Evolutionary conservation across 2,797 vertebrate species (phyloP), one percentile per base, ranked within the genome.

Genomic region (Hemibagrus guttatus): DNA sequence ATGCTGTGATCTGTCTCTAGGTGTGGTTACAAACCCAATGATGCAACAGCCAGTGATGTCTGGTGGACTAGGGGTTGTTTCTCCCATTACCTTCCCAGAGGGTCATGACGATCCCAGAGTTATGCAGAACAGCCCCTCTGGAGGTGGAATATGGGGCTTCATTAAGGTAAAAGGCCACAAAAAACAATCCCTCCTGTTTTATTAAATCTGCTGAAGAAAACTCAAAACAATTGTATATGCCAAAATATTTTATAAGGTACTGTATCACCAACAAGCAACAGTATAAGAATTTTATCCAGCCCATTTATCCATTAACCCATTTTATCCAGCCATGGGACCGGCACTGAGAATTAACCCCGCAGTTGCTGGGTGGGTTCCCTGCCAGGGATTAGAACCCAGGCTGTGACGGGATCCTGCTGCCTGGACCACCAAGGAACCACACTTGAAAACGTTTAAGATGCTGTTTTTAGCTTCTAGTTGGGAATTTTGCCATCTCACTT

Each of bases 11-110:
- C 16, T 85, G 42, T 56, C 68, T 87, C 23, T 87, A 98, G 96
- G 95, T 92, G 92, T 97, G 56, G 90, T 97, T 85, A 88, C 96
- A 75, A 92, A 94, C 92, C 94, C 97, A 31, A 94, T 97, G 93
- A 94, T 95, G 81, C 97, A 97, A 64, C 95, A 97, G 93, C 93
- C 96, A 19, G 68, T 87, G 87, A 92, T 95, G 90, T 92, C 95
- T 0, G 93, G 95, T 74, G 95, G 92, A 31, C 19, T 94, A 39
- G 94, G 93, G 12, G 79, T 92, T 28, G 94, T 92, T 23, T 97
- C 98, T 42, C 93, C 97, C 61, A 99, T 99, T 90, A 99, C 98
- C 5, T 99, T 99, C 91, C 98, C 98, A 0, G 97, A 98, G 87
- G 96, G 98, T n/a, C 93, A 88, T 0, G 97, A 97, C 52, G 98